Evolutionary conservation across 2,113 vertebrate genomes (phyloP), one percentile per base, ranked within the genome.

Genomic region (Alouatta palliata): DNA sequence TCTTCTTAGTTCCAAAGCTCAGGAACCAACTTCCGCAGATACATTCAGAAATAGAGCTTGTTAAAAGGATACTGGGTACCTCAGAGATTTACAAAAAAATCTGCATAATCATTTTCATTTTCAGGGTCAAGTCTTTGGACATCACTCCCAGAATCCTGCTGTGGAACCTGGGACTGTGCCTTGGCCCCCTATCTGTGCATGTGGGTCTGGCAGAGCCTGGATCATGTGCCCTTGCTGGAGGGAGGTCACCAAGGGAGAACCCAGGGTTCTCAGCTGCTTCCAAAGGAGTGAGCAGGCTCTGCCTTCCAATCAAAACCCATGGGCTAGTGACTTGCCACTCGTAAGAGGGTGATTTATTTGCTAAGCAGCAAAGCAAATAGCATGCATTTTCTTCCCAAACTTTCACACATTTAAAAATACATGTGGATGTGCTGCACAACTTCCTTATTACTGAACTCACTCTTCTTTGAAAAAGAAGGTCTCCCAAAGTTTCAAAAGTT

Each of bases 11-110:
- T 89, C 73, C 91, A 86, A 94, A 89, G 79, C 83, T 81, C 80
- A 85, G 80, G 68, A 89, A 76, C 73, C 88, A 94, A 54, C 43
- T 81, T 70, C 8, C 86, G 23, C 73, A 85, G 56, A 76, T 91
- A 92, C 95, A 89, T 68, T 92, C 25, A 45, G 84, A 95, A 96
- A 88, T 20, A 85, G 73, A 96, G n/a, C 66, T 94, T 81, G 47
- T 88, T 80, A 47, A 84, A 95, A 95, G 70, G 37, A 80, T 66
- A 49, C 66, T 66, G 71, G 35, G 49, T 27, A 83, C 70, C 40
- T 58, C 71, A 45, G 52, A 91, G 61, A 87, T 73, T n/a, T 66
- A 25, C 6, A 43, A 71, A 54, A 76, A 66, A 14, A 54, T 25
- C 40, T 14, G 20, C 45, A 58, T 71, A 30, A 14, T 45, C 0